phyloP scores from a whole-genome alignment of 1,140 invertebrate genomes.

The Diachasmimorpha longicaudata region DNA sequence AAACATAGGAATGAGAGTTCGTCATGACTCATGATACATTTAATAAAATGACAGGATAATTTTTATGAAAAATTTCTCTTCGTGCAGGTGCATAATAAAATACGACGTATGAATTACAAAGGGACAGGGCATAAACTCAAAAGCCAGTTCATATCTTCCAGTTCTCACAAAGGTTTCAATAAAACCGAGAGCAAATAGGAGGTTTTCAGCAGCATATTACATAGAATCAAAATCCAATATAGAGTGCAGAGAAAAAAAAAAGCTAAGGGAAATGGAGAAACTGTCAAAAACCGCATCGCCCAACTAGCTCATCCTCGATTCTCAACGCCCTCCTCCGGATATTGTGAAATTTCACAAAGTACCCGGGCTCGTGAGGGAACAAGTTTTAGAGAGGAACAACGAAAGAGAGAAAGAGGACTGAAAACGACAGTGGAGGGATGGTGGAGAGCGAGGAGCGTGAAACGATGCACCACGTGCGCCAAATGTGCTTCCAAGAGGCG shows the following conservation, averaged over 20 bases:
- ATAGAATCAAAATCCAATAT: background rate
- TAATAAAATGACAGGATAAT: too few relatives aligned
- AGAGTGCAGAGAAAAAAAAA: background rate
- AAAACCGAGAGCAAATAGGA: background rate
- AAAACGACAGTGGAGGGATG: too few relatives aligned
- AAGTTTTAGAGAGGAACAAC: background rate
- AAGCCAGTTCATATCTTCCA: too few relatives aligned
- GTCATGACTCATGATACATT: too few relatives aligned
- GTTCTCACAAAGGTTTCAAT: background rate
- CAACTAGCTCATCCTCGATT: background rate
- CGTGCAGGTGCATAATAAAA: background rate
- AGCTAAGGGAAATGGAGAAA: background rate
- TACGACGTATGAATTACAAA: background rate
- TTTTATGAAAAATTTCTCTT: too few relatives aligned
- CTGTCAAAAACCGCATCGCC: background rate
- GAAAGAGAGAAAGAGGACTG: background rate
- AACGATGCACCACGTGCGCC: slow-evolving; percentile 39
- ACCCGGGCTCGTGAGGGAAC: background rate
- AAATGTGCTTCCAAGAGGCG: slow-evolving; percentile 38
- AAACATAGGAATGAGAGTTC: too few relatives aligned
- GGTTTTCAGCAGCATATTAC: background rate
- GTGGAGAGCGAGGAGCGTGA: slow-evolving; percentile 4
- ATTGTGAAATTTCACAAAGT: slow-evolving; percentile 27
- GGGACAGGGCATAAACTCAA: background rate
- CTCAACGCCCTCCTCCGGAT: background rate